Evolutionary conservation across 2,888 invertebrate genomes (phyloP).

Genomic region (Reticulitermes lucifugus): DNA sequence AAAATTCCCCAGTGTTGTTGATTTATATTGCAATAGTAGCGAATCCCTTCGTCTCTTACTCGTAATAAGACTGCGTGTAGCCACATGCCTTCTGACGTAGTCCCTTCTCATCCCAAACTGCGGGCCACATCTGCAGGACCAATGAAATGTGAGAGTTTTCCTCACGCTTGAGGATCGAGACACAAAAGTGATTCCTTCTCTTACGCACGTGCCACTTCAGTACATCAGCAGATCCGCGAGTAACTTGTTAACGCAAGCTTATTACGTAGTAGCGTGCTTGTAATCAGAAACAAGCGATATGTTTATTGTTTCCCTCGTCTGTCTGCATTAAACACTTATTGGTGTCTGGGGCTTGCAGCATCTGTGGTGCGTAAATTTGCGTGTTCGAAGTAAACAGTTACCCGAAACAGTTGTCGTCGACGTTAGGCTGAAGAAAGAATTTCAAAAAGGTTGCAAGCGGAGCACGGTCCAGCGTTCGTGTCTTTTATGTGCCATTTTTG

Average conservation of each 20-base stretch:
- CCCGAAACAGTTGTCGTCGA: too few species aligned
- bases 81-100: slow-evolving; percentile 38
- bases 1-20: slow-evolving; percentile 2
- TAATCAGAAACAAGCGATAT: background rate
- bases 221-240: background rate
- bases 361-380: too few species aligned
- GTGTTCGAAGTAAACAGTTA: too few species aligned
- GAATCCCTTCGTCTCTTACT: background rate
- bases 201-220: background rate
- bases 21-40: background rate
- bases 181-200: slow-evolving; percentile 8
- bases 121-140: background rate
- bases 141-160: slow-evolving; percentile 8
- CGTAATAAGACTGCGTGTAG: slow-evolving; percentile 28
- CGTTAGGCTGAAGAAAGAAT: too few species aligned
- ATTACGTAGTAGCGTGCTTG: background rate
- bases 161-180: background rate
- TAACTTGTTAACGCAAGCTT: background rate
- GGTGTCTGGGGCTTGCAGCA: too few species aligned
- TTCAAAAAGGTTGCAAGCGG: too few species aligned
- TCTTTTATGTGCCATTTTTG: too few species aligned
- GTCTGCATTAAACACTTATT: background rate
- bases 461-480: too few species aligned
- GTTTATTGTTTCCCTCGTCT: background rate
- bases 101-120: background rate